These are phyloP conservation scores for Falcunculus frontatus DNA, from an alignment of 2,113 vertebrate species.

Conservation along the genomic window DNA sequence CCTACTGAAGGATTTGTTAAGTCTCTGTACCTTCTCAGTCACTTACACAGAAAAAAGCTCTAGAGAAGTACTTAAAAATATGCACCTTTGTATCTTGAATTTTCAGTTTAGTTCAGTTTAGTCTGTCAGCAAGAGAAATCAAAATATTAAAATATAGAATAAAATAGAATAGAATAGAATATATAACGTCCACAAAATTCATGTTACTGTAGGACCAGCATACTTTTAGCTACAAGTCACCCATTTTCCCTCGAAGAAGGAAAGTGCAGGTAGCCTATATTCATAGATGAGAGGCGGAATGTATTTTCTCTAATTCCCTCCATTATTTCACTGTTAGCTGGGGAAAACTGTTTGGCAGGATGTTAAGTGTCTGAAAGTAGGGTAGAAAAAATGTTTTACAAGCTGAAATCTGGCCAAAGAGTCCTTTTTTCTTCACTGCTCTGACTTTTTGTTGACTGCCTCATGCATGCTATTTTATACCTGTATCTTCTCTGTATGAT, in stretches of 20 bases:
- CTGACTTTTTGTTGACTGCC: conserved; percentile 49
- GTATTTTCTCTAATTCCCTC: conserved; percentile 8
- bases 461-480: conserved; percentile 63
- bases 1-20: not conserved
- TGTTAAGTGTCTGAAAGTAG: not conserved
- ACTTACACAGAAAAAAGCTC: not conserved
- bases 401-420: not conserved
- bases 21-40: not conserved
- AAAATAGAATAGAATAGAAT: not conserved
- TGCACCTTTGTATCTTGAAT: not conserved
- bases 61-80: not conserved
- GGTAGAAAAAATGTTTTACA: not conserved
- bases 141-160: not conserved
- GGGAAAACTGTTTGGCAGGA: not conserved
- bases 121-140: not conserved
- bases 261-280: not conserved
- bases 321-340: conserved; percentile 6
- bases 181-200: not conserved
- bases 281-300: not conserved
- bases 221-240: not conserved
- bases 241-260: not conserved
- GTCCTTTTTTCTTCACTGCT: not conserved
- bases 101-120: not conserved
- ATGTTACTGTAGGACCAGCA: not conserved
- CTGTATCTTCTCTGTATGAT: conserved; percentile 71